These are phyloP conservation scores for Otolemur crassicaudatus DNA, from an alignment of 2,797 vertebrate species.

Conservation along the genomic window DNA sequence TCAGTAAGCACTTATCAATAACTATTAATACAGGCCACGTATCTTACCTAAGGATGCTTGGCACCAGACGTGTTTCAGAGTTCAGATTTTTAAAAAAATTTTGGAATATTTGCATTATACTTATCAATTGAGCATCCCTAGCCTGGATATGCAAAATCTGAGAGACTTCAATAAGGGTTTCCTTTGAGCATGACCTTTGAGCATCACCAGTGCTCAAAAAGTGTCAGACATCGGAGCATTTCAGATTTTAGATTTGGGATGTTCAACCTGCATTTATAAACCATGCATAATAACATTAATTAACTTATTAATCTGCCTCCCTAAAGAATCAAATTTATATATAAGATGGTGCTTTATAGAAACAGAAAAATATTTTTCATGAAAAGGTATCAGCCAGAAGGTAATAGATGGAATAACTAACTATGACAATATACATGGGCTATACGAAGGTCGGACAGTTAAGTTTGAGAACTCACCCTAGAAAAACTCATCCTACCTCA, in stretches of 20 bases:
- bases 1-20: background rate
- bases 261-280: background rate
- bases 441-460: background rate
- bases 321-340: background rate
- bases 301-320: constrained; percentile 7
- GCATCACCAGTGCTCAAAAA: background rate
- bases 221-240: background rate
- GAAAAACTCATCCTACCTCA: too few species aligned
- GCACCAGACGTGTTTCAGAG: background rate
- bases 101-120: background rate
- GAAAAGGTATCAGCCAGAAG: constrained; percentile 1
- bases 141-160: too few species aligned
- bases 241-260: background rate
- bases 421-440: background rate
- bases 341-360: background rate
- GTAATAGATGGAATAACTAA: background rate
- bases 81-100: background rate
- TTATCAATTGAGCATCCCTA: too few species aligned
- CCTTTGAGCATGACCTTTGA: background rate
- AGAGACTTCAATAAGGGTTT: too few species aligned
- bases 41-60: background rate
- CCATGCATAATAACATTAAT: background rate
- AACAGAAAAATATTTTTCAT: constrained; percentile 15
- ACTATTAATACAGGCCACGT: background rate
- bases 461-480: too few species aligned